A percentile compares a stretch with the other conserved stretches of the same genome.
phyloP scores from a whole-genome alignment of 2,797 vertebrate genomes.

The Chelmon rostratus region DNA sequence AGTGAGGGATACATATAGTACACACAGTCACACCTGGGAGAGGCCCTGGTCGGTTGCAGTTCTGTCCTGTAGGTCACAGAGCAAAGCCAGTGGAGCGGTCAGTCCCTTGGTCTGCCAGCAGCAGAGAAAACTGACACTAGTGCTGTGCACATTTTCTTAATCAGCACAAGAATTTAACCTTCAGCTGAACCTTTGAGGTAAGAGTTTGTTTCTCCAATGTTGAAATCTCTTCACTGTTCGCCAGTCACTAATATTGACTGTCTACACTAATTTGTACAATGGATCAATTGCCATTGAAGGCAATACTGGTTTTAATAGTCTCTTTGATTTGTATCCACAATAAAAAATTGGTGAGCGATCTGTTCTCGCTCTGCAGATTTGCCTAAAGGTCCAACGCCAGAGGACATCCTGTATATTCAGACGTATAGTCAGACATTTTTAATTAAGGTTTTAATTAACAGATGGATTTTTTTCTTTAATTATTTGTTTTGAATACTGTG shows the following conservation, averaged over 20 bases:
- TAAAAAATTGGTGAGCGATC: neutral
- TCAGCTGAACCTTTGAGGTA: neutral
- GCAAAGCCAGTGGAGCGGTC: neutral
- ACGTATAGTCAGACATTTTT: neutral
- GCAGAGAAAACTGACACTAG: constrained; percentile 1
- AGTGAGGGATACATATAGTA: constrained; percentile 29
- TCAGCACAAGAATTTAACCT: neutral
- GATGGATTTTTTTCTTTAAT: neutral
- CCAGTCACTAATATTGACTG: neutral
- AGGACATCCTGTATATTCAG: neutral
- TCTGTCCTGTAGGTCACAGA: constrained; percentile 33
- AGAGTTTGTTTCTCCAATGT: constrained; percentile 6
- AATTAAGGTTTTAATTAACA: constrained; percentile 22
- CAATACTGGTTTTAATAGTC: constrained; percentile 3
- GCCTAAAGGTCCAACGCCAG: neutral
- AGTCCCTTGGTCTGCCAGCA: neutral
- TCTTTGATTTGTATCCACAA: constrained; percentile 9
- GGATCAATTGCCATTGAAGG: constrained; percentile 25
- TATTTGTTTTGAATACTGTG: neutral
- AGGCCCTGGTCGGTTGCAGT: constrained; percentile 17
- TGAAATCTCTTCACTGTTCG: neutral
- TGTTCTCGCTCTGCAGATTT: constrained; percentile 16
- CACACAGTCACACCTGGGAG: constrained; percentile 47
- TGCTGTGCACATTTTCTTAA: neutral
- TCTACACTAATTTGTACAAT: constrained; percentile 10